Conservation (phyloP, 2,113 vertebrate species). For the Scolopax mira region DNA sequence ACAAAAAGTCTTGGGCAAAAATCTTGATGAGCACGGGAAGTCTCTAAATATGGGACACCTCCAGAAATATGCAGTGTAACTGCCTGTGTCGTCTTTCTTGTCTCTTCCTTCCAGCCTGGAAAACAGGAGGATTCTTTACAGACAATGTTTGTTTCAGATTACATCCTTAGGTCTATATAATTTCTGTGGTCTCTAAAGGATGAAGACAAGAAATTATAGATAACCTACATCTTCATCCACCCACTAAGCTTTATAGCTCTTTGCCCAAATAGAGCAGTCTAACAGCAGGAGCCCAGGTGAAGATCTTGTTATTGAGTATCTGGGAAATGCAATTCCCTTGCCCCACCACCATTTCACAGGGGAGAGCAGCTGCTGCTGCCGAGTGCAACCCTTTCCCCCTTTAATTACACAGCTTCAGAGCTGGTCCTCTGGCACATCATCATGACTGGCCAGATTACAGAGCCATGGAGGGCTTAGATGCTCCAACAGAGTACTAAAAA, state of each 20-base stretch:
- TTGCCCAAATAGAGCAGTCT: background rate
- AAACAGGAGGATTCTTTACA: background rate
- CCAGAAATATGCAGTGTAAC: background rate
- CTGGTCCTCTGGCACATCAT: background rate
- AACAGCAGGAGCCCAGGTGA: background rate
- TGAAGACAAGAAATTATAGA: background rate
- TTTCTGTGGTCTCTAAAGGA: background rate
- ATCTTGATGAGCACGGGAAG: background rate
- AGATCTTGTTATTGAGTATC: background rate
- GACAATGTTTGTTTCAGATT: background rate
- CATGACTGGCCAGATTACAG: rapidly evolving
- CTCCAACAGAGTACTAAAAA: background rate
- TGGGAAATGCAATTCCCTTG: background rate
- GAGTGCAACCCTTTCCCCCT: background rate
- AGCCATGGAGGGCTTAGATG: background rate
- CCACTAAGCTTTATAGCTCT: background rate
- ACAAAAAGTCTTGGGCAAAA: background rate
- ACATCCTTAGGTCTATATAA: background rate
- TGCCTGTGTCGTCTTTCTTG: background rate
- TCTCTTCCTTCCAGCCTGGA: background rate
- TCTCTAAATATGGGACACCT: background rate
- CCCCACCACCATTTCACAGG: background rate
- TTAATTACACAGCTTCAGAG: background rate
- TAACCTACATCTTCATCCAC: background rate
- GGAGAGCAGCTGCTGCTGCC: background rate